These are phyloP conservation scores for Diadema setosum DNA, from an alignment of 35 echinoderm and acorn worm genomes.

Conservation along the genomic window DNA sequence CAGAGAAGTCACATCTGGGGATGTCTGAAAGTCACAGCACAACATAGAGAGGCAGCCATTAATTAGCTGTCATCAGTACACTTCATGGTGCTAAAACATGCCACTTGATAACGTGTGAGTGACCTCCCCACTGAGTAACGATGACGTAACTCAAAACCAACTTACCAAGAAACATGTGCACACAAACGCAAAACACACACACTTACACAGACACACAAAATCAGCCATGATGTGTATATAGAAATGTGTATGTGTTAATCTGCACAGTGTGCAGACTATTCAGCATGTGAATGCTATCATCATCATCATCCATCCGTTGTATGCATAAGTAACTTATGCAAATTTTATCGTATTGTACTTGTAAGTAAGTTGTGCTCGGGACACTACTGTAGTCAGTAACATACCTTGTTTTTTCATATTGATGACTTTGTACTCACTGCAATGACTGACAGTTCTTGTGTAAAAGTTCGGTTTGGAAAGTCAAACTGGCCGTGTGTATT, in stretches of 20 bases:
- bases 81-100: not conserved
- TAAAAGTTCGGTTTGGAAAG: not conserved
- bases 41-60: too few relatives aligned
- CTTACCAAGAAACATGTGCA: not conserved
- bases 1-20: too few relatives aligned
- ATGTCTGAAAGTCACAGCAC: too few relatives aligned
- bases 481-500: not conserved
- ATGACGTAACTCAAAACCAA: too few relatives aligned
- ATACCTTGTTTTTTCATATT: conserved; percentile 26
- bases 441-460: conserved; percentile 1
- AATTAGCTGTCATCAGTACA: not conserved
- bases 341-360: conserved; percentile 16
- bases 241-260: not conserved
- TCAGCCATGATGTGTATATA: not conserved
- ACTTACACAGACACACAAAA: too few relatives aligned
- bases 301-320: conserved; percentile 23
- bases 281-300: not conserved
- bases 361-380: conserved; percentile 1
- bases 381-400: conserved; percentile 24
- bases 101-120: too few relatives aligned
- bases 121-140: too few relatives aligned
- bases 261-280: not conserved
- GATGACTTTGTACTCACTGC: conserved; percentile 3
- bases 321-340: conserved; percentile 30
- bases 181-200: not conserved